Evolutionary conservation across 2,888 invertebrate species (phyloP), one percentile per base, ranked within the genome.

Genomic region (Liopterus haemorrhoidalis): DNA sequence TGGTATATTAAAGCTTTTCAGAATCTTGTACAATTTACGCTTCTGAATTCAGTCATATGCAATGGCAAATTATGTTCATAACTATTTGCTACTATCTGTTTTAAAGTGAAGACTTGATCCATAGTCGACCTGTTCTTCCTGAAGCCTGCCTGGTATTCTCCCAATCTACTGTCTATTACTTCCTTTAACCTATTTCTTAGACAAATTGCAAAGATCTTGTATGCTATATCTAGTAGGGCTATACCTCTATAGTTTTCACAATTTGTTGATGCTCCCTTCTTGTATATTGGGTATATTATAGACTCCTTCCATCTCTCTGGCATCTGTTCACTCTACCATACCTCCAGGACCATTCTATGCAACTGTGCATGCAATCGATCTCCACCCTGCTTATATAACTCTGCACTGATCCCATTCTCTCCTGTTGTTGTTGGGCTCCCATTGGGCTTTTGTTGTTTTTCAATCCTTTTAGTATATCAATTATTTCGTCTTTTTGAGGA

Each of bases 11-110:
- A n/a, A n/a, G n/a, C n/a, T n/a, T n/a, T n/a, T n/a, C n/a, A n/a
- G n/a, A n/a, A n/a, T n/a, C n/a, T n/a, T n/a, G n/a, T n/a, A n/a
- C n/a, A n/a, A n/a, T n/a, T n/a, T n/a, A n/a, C n/a, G n/a, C n/a
- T n/a, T n/a, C n/a, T n/a, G n/a, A n/a, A n/a, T n/a, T n/a, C n/a
- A n/a, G n/a, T n/a, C n/a, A n/a, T n/a, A n/a, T 22, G 21, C 21
- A 22, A 8, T 22, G 8, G 22, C 8, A 36, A 20, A 8, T 22
- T 22, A 21, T 22, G 9, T 12, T 35, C 35, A 11, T 35, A 11
- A 20, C 35, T 35, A 20, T 35, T n/a, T 20, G 20, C 35, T 4
- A 36, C 14, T 4, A 22, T 36, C 20, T 36, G n/a, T 36, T 36
- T 22, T 5, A 36, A 15, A 2, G 2, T 4, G 15, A 11, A 11